phyloP scores from a whole-genome alignment of 2,113 vertebrate species.

The Chionodraco myersi region DNA sequence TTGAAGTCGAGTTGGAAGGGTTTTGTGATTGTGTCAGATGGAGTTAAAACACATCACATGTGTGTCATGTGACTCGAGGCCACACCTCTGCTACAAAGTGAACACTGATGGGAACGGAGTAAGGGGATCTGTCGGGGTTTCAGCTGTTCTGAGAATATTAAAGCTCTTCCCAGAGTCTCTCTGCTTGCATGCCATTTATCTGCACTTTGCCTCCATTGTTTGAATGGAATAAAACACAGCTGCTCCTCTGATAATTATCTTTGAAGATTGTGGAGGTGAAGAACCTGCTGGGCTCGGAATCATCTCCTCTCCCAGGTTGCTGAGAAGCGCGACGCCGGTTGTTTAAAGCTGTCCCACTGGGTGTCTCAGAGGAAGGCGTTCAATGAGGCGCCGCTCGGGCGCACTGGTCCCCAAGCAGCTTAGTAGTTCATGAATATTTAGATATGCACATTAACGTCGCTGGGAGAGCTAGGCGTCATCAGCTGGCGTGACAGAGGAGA shows the following conservation, averaged over 20 bases:
- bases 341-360: conserved; percentile 79
- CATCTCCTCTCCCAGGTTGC: conserved; percentile 63
- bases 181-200: conserved; percentile 24
- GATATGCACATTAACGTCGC: conserved; percentile 79
- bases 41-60: too few relatives aligned
- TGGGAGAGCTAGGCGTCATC: conserved; percentile 68
- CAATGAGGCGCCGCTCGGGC: conserved; percentile 73
- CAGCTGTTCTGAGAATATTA: neutral
- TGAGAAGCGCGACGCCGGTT: conserved; percentile 67
- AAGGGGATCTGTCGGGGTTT: neutral
- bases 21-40: too few relatives aligned
- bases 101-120: neutral
- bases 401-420: too few relatives aligned
- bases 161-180: conserved; percentile 22
- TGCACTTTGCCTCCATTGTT: conserved; percentile 31
- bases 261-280: conserved; percentile 60
- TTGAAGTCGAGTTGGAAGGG: too few relatives aligned
- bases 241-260: conserved; percentile 67
- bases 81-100: neutral
- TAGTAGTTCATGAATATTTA: conserved; percentile 83
- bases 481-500: conserved; percentile 48
- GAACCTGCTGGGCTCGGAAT: conserved; percentile 64
- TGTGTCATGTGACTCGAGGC: too few relatives aligned
- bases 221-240: conserved; percentile 46
- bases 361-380: conserved; percentile 63